A percentile compares a stretch with the other conserved stretches of the same genome.
Conservation (phyloP, 2,888 invertebrate species). For the Rhagophthalmus giganteus region DNA sequence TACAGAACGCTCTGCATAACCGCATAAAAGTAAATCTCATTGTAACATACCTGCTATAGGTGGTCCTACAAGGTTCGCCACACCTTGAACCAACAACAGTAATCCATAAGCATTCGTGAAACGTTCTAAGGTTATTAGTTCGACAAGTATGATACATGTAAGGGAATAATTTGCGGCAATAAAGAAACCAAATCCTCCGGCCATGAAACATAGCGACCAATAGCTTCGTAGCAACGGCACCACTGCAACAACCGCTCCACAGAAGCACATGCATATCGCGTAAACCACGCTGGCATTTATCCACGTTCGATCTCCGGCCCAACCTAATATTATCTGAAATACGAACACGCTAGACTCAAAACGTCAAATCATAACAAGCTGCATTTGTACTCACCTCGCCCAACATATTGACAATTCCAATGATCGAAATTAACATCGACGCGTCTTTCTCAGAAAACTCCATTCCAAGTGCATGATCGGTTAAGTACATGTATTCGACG, state of each 20-base stretch:
- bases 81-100: constrained; percentile 82
- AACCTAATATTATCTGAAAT: constrained; percentile 77
- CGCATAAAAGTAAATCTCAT: no score
- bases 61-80: constrained; percentile 88
- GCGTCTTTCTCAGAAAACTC: constrained; percentile 74
- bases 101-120: constrained; percentile 92
- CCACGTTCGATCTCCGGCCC: constrained; percentile 82
- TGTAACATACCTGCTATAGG: constrained; percentile 76
- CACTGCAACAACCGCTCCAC: constrained; percentile 67
- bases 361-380: neutral
- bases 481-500: constrained; percentile 89
- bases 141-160: constrained; percentile 87
- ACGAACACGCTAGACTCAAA: neutral
- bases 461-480: constrained; percentile 74
- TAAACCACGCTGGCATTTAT: constrained; percentile 79
- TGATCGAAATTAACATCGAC: constrained; percentile 82
- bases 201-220: constrained; percentile 62
- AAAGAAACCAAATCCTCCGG: constrained; percentile 85
- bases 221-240: constrained; percentile 67
- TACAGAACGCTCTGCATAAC: neutral
- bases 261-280: constrained; percentile 75
- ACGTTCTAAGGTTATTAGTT: constrained; percentile 84
- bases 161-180: constrained; percentile 92
- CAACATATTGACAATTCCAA: constrained; percentile 85
- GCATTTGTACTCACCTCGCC: constrained; percentile 71